Percentiles rank a stretch among this genome's conserved stretches.
These are phyloP conservation scores for Himalopsyche phryganea DNA, from an alignment of 1,140 invertebrate genomes.

Conservation along the genomic window DNA sequence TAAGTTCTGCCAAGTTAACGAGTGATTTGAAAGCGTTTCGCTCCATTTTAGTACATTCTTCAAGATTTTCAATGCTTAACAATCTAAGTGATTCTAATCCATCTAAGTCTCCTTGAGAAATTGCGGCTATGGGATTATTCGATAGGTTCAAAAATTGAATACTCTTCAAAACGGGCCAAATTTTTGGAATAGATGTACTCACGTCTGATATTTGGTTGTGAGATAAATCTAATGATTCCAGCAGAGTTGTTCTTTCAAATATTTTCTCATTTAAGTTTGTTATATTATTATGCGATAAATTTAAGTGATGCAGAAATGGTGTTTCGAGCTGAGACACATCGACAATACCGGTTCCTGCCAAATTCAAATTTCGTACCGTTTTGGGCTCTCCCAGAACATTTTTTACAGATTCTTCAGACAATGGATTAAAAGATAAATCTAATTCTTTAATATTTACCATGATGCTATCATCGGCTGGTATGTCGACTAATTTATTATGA, in stretches of 20 bases:
- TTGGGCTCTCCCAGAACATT: constrained; percentile 85
- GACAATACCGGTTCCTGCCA: constrained; percentile 74
- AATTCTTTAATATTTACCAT: constrained; percentile 84
- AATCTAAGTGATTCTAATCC: constrained; percentile 62
- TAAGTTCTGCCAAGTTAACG: constrained; percentile 64
- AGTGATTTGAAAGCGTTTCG: constrained; percentile 75
- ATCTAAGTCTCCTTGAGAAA: constrained; percentile 72
- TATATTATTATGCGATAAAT: constrained; percentile 77
- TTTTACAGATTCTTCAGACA: constrained; percentile 67
- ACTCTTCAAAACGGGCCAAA: constrained; percentile 65
- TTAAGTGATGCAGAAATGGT: constrained; percentile 78
- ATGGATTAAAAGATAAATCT: constrained; percentile 81
- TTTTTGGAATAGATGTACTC: constrained; percentile 53
- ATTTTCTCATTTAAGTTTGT: constrained; percentile 59
- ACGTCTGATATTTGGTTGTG: constrained; percentile 66
- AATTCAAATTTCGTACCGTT: constrained; percentile 75
- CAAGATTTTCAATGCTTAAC: constrained; percentile 65
- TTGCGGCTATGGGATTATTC: constrained; percentile 67
- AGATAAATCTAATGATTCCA: constrained; percentile 76
- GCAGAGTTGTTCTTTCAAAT: constrained; percentile 73
- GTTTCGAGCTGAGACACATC: constrained; percentile 72
- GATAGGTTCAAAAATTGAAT: constrained; percentile 73
- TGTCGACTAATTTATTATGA: constrained; percentile 70
- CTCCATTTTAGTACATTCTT: constrained; percentile 71
- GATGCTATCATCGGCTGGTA: constrained; percentile 79